Evolutionary conservation across 2,888 invertebrate genomes (phyloP).

Genomic region (Gastracanthus pulcherrimus): DNA sequence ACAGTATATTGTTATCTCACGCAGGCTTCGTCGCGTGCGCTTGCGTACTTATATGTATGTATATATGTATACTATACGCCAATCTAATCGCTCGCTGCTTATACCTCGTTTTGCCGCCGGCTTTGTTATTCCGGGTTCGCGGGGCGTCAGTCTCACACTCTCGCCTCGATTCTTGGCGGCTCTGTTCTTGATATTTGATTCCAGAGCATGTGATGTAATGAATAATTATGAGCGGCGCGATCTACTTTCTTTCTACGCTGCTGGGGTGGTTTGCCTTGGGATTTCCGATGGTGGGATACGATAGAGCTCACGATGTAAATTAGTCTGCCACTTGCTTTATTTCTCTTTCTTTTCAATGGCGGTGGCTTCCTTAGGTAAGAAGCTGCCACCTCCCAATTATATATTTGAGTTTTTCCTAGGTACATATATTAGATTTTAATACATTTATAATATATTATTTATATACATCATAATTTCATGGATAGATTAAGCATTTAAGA

Average conservation of each 20-base stretch:
- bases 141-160: background rate
- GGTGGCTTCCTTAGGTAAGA: background rate
- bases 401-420: too few species aligned
- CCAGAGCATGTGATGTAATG: background rate
- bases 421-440: background rate
- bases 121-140: slow-evolving; percentile 9
- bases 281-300: background rate
- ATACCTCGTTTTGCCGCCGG: background rate
- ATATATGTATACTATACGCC: too few species aligned
- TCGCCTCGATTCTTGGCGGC: too few species aligned
- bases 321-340: background rate
- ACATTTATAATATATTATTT: background rate
- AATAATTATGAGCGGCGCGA: slow-evolving; percentile 34
- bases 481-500: too few species aligned
- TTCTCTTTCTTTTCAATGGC: background rate
- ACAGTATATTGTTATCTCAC: slow-evolving; percentile 6
- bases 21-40: background rate
- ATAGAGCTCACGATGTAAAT: slow-evolving; percentile 2
- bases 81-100: background rate
- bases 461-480: background rate
- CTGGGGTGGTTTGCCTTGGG: background rate
- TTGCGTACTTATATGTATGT: background rate
- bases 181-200: too few species aligned
- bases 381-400: too few species aligned
- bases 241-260: background rate